Conservation (phyloP, 2,113 vertebrate species). For the Muscicapa adusta region DNA sequence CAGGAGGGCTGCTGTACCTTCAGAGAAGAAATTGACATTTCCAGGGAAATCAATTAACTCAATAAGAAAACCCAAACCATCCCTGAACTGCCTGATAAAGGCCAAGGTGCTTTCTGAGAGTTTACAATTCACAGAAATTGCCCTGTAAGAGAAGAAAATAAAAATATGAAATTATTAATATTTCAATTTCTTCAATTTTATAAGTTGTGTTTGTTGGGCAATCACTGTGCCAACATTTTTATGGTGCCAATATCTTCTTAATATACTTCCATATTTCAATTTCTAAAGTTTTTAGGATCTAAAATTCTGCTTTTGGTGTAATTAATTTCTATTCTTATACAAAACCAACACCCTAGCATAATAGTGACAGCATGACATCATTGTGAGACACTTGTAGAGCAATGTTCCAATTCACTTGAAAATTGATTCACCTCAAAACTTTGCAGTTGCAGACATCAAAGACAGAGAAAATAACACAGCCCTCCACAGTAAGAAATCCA, state of each 20-base stretch:
- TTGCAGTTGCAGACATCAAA: neutral
- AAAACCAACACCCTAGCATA: neutral
- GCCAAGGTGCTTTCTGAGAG: constrained; percentile 33
- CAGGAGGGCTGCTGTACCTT: constrained; percentile 59
- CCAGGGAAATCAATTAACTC: constrained; percentile 61
- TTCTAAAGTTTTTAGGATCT: neutral
- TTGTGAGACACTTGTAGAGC: neutral
- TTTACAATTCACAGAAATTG: constrained; percentile 55
- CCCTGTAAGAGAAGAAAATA: neutral
- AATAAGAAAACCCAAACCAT: constrained; percentile 53
- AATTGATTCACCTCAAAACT: neutral
- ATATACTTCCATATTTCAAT: neutral
- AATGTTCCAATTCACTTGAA: neutral
- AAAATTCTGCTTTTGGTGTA: neutral
- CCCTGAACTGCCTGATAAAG: constrained; percentile 59
- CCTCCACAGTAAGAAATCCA: neutral
- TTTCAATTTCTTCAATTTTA: neutral
- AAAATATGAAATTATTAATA: neutral
- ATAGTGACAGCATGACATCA: neutral
- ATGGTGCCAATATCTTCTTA: neutral
- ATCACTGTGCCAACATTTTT: neutral
- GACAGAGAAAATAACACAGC: neutral
- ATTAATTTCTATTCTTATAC: neutral
- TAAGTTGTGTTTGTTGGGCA: neutral
- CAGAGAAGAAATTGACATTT: constrained; percentile 62